Evolutionary conservation across 2,888 invertebrate genomes (phyloP).

Genomic region (Rhyacophila evoluta): DNA sequence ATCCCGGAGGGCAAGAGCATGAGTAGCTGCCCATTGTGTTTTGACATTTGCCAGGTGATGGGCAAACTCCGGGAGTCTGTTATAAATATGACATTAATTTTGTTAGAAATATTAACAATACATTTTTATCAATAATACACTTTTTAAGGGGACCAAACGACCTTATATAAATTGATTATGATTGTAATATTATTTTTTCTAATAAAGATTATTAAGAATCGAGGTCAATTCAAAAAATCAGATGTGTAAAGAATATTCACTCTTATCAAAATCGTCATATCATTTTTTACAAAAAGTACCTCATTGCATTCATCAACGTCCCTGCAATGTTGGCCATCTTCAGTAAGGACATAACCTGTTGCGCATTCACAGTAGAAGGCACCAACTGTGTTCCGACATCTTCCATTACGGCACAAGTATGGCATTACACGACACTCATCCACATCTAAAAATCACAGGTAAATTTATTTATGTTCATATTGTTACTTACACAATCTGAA

Average conservation of each 20-base stretch:
- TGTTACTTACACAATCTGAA: too few species aligned
- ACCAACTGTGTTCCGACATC: constrained; percentile 84
- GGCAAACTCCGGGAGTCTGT: constrained; percentile 71
- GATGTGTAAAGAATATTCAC: too few species aligned
- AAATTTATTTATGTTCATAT: too few species aligned
- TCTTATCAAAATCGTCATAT: too few species aligned
- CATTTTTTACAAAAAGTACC: too few species aligned
- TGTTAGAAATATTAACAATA: too few species aligned
- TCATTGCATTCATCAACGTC: constrained; percentile 84
- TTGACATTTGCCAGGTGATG: constrained; percentile 75
- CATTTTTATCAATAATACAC: too few species aligned
- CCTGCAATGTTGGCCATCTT: constrained; percentile 82
- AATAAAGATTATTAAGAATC: too few species aligned
- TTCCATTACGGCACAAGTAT: constrained; percentile 86
- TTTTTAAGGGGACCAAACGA: too few species aligned
- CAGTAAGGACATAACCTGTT: constrained; percentile 79
- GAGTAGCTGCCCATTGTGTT: constrained; percentile 78
- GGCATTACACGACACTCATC: constrained; percentile 89
- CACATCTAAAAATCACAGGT: constrained; percentile 74
- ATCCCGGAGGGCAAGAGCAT: constrained; percentile 85
- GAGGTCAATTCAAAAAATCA: too few species aligned
- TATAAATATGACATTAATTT: background rate
- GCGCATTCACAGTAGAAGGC: constrained; percentile 87
- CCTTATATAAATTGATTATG: too few species aligned
- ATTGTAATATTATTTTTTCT: too few species aligned